These are phyloP conservation scores for Heliconius ethilla DNA, from an alignment of 2,888 invertebrate genomes.

Conservation along the genomic window DNA sequence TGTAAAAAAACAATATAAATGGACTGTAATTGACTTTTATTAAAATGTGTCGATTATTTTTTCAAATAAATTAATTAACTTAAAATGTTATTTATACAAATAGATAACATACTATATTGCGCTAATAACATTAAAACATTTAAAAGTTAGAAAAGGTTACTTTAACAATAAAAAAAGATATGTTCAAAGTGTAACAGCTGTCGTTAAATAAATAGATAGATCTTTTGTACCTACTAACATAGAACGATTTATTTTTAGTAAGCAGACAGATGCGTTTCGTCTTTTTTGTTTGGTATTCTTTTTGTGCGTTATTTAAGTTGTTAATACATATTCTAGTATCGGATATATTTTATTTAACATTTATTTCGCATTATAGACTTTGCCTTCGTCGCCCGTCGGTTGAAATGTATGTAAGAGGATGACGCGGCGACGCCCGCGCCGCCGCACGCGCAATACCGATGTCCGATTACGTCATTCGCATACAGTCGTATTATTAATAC, in stretches of 20 bases:
- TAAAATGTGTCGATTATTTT: not conserved
- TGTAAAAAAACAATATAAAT: not conserved
- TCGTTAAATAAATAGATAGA: not conserved
- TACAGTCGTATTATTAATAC: conserved; percentile 22
- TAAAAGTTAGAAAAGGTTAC: not conserved
- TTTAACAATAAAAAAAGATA: not conserved
- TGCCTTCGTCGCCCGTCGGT: conserved; percentile 29
- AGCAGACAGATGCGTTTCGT: not conserved
- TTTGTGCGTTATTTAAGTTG: not conserved
- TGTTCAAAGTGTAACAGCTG: not conserved
- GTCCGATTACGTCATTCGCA: conserved; percentile 38
- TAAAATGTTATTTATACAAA: not conserved
- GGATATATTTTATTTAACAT: not conserved
- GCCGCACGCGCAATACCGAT: conserved; percentile 36
- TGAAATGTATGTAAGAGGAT: conserved; percentile 24
- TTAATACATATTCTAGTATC: not conserved
- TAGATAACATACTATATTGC: too few relatives aligned
- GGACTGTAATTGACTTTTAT: not conserved
- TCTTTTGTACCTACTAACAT: not conserved
- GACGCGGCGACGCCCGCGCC: conserved; percentile 25
- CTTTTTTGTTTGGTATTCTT: not conserved
- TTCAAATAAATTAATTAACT: not conserved
- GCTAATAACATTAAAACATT: not conserved
- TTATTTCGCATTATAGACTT: conserved; percentile 25
- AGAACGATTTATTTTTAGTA: conserved; percentile 2